Conservation (phyloP, 2,797 vertebrate species). For the Diplodus puntazzo region DNA sequence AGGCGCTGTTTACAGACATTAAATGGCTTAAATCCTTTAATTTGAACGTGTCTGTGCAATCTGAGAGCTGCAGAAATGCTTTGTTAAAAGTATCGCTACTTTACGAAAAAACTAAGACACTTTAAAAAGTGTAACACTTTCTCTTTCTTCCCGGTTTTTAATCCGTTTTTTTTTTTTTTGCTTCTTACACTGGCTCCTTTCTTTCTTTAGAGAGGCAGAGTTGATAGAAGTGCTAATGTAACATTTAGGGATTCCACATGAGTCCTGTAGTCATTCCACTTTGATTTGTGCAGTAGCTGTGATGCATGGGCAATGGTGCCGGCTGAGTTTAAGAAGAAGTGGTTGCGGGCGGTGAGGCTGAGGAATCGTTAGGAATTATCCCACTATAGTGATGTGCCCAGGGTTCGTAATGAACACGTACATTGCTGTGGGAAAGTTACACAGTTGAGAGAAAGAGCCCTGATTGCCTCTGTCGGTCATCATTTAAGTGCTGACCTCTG, state of each 20-base stretch:
- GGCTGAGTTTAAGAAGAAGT: slow-evolving; percentile 52
- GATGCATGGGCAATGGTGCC: slow-evolving; percentile 39
- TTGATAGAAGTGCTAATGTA: slow-evolving; percentile 61
- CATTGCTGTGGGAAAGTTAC: slow-evolving; percentile 57
- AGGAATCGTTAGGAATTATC: slow-evolving; percentile 64
- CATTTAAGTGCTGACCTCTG: slow-evolving; percentile 58
- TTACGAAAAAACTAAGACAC: slow-evolving; percentile 4
- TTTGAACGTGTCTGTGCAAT: too few species aligned
- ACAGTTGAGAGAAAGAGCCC: slow-evolving; percentile 33
- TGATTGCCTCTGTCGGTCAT: slow-evolving; percentile 68
- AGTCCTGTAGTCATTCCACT: slow-evolving; percentile 45
- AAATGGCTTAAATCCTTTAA: too few species aligned
- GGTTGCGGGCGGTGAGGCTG: slow-evolving; percentile 46
- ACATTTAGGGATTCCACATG: slow-evolving; percentile 58
- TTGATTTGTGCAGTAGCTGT: slow-evolving; percentile 60
- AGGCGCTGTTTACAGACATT: too few species aligned
- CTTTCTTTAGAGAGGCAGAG: slow-evolving; percentile 17
- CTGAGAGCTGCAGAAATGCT: too few species aligned
- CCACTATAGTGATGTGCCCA: slow-evolving; percentile 55
- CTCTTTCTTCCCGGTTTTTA: not conserved
- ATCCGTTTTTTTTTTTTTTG: not conserved
- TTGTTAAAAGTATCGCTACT: not conserved
- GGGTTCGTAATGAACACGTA: slow-evolving; percentile 60
- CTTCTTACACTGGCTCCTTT: not conserved
- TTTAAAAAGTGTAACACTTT: not conserved